Evolutionary conservation across 2,113 vertebrate species (phyloP).

Genomic region (Indri indri): DNA sequence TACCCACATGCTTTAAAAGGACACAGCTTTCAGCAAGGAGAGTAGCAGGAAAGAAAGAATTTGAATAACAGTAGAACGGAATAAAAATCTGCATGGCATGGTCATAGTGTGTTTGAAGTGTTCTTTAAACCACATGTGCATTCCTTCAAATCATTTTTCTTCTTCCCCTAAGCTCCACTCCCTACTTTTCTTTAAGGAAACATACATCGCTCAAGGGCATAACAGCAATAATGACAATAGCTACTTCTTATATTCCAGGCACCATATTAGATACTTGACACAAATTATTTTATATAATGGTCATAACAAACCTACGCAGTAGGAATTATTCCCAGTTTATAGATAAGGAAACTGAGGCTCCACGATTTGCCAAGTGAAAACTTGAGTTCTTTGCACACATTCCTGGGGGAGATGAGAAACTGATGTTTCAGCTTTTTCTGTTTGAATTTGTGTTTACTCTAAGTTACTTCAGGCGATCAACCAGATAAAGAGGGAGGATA

Average conservation of each 20-base stretch:
- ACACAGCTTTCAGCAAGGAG: constrained; percentile 65
- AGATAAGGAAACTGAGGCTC: not conserved
- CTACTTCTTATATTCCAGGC: not conserved
- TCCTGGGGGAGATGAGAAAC: not conserved
- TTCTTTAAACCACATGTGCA: not conserved
- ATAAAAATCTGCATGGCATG: not conserved
- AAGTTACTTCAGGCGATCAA: not conserved
- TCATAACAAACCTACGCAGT: not conserved
- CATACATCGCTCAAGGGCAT: not conserved
- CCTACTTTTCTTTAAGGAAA: not conserved
- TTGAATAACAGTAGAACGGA: not conserved
- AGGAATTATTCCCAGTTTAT: not conserved
- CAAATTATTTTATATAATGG: not conserved
- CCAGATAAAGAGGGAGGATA: not conserved
- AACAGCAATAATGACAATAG: not conserved
- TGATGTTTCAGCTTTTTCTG: not conserved
- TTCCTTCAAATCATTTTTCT: not conserved
- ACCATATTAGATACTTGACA: not conserved
- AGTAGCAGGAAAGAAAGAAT: constrained; percentile 33
- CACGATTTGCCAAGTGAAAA: not conserved
- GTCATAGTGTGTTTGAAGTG: not conserved
- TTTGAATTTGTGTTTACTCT: not conserved
- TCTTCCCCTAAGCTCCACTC: not conserved
- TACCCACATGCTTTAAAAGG: constrained; percentile 68
- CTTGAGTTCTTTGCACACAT: not conserved